Conservation (phyloP, 2,113 vertebrate species). For the Oncorhynchus nerka region DNA sequence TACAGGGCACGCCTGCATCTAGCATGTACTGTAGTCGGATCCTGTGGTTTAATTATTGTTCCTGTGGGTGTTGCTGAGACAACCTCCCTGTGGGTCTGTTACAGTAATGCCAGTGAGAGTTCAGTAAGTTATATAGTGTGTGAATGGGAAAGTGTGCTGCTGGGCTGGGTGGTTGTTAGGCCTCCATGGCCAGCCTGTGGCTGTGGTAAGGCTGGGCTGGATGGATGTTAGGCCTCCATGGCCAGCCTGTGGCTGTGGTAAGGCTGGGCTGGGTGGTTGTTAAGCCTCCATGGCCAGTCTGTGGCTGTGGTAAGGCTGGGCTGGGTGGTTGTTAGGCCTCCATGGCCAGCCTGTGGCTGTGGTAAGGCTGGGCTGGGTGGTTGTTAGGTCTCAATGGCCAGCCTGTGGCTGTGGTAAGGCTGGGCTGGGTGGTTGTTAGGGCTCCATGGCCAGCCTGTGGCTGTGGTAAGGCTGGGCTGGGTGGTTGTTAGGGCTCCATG, state of each 20-base stretch:
- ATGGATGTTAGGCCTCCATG: not conserved
- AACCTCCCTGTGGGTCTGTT: not conserved
- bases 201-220: conserved; percentile 4
- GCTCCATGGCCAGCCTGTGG: conserved; percentile 23
- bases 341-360: conserved; percentile 31
- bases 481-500: not conserved
- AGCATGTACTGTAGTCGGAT: not conserved
- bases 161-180: not conserved
- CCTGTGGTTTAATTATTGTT: not conserved
- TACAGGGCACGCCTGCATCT: too few species aligned
- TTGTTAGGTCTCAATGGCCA: conserved; percentile 7
- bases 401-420: conserved; percentile 21
- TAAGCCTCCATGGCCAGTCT: conserved; percentile 21
- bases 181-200: conserved; percentile 23
- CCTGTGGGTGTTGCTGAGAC: not conserved
- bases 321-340: not conserved
- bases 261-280: not conserved
- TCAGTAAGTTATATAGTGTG: not conserved
- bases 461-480: conserved; percentile 17
- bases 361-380: conserved; percentile 6
- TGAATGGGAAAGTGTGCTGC: not conserved
- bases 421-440: not conserved
- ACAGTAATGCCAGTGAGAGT: not conserved
- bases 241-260: conserved; percentile 31
- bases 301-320: conserved; percentile 15